Percentiles rank a stretch among this genome's conserved stretches.
Conservation (phyloP, 92 coral and sea anemone genomes). For the Epizoanthus rinbou region DNA sequence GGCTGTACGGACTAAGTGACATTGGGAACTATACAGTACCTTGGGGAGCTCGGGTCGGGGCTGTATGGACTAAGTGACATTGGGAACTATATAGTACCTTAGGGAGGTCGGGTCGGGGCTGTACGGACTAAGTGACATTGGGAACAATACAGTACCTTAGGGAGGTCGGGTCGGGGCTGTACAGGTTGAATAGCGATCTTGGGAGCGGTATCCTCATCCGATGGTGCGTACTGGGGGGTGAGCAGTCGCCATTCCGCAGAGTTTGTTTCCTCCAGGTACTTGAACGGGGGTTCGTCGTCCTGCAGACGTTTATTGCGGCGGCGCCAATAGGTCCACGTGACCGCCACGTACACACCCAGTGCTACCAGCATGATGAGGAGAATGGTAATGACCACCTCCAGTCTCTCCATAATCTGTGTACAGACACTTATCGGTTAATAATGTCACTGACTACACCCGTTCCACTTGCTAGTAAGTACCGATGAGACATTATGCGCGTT, state of each 20-base stretch:
- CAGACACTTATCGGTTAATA: background rate
- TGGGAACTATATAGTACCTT: slow-evolving; percentile 47
- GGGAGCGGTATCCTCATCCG: slow-evolving; percentile 67
- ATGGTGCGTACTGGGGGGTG: slow-evolving; percentile 60
- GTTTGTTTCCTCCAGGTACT: slow-evolving; percentile 52
- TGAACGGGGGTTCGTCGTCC: slow-evolving; percentile 47
- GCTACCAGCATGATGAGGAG: slow-evolving; percentile 71
- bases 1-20: slow-evolving; percentile 84
- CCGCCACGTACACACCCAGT: slow-evolving; percentile 70
- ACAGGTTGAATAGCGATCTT: slow-evolving; percentile 77
- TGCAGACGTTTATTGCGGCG: slow-evolving; percentile 48
- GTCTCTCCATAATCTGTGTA: slow-evolving; percentile 68
- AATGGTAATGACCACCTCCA: slow-evolving; percentile 76
- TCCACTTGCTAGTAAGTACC: no score
- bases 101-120: slow-evolving; percentile 71
- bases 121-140: slow-evolving; percentile 72
- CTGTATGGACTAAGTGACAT: slow-evolving; percentile 75
- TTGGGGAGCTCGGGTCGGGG: slow-evolving; percentile 69
- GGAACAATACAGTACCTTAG: slow-evolving; percentile 53
- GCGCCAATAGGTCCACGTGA: slow-evolving; percentile 75
- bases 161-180: slow-evolving; percentile 81
- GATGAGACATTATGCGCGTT: no score
- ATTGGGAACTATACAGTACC: slow-evolving; percentile 45
- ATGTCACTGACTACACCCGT: no score
- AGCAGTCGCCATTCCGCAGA: slow-evolving; percentile 43